Percentiles rank a stretch among this genome's conserved stretches.
Evolutionary conservation across 2,113 vertebrate species (phyloP).

Genomic region (Spea bombifrons): DNA sequence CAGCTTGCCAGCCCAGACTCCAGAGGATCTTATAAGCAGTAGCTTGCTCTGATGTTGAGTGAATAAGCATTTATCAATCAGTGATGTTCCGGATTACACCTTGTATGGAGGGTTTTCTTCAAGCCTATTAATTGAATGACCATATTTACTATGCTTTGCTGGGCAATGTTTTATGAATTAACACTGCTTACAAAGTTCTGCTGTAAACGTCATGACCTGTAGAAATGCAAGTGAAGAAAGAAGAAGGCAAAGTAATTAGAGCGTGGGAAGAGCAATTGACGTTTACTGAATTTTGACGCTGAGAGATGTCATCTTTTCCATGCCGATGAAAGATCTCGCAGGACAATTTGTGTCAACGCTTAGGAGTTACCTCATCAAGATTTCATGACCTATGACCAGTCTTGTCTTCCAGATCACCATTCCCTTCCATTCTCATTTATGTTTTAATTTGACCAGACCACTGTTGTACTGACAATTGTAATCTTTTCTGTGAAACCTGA

Average conservation of each 20-base stretch:
- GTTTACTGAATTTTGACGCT: not conserved
- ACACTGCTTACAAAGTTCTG: not conserved
- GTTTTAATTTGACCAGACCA: no score
- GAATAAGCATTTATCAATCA: no score
- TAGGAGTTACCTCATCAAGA: not conserved
- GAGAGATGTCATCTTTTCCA: not conserved
- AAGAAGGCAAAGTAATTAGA: not conserved
- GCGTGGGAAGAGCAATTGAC: not conserved
- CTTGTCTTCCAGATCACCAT: not conserved
- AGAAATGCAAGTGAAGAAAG: conserved; percentile 2
- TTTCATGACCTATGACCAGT: not conserved
- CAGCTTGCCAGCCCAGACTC: no score
- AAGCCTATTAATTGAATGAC: not conserved
- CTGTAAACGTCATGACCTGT: conserved; percentile 4
- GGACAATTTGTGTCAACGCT: not conserved
- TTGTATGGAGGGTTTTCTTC: not conserved
- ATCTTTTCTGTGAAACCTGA: no score
- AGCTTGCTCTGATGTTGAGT: no score
- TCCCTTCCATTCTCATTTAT: not conserved
- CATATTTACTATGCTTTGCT: not conserved
- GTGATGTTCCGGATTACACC: no score
- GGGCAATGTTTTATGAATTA: conserved; percentile 8
- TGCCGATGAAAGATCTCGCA: not conserved
- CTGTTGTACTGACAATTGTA: no score
- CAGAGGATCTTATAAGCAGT: no score